Evolutionary conservation across 2,797 vertebrate genomes (phyloP).

Genomic region (Emys orbicularis): DNA sequence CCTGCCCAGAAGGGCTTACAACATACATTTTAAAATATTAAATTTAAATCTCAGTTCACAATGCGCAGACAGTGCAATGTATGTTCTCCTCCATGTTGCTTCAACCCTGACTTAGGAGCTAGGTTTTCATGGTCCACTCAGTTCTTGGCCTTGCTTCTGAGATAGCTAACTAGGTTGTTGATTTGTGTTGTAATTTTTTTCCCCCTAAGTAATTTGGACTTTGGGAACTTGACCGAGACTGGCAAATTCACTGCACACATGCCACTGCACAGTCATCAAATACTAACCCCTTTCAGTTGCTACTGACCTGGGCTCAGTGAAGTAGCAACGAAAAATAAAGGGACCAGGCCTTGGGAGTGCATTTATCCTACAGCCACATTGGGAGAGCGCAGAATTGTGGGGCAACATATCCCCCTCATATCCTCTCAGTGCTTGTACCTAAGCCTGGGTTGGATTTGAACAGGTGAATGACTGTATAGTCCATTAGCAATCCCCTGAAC

Average conservation of each 20-base stretch:
- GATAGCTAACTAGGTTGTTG: neutral
- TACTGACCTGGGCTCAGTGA: neutral
- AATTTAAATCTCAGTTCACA: neutral
- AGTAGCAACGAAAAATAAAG: neutral
- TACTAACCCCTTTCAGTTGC: neutral
- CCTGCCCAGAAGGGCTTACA: neutral
- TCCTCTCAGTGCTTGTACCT: neutral
- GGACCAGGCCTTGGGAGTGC: neutral
- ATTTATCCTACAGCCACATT: neutral
- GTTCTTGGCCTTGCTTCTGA: neutral
- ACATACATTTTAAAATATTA: neutral
- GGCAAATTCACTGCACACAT: neutral
- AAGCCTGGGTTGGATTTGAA: conserved; percentile 15
- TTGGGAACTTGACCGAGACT: neutral
- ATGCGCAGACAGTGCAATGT: neutral
- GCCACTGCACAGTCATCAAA: neutral
- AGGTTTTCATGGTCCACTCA: neutral
- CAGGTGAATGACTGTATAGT: conserved; percentile 40
- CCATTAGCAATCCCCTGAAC: conserved; percentile 48
- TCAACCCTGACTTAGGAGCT: neutral
- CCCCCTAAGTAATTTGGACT: neutral
- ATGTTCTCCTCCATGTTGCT: neutral
- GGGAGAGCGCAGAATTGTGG: neutral
- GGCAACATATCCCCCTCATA: neutral
- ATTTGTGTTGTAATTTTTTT: neutral